Conservation (phyloP, 2,113 vertebrate species). For the Ctenodactylus gundi region DNA sequence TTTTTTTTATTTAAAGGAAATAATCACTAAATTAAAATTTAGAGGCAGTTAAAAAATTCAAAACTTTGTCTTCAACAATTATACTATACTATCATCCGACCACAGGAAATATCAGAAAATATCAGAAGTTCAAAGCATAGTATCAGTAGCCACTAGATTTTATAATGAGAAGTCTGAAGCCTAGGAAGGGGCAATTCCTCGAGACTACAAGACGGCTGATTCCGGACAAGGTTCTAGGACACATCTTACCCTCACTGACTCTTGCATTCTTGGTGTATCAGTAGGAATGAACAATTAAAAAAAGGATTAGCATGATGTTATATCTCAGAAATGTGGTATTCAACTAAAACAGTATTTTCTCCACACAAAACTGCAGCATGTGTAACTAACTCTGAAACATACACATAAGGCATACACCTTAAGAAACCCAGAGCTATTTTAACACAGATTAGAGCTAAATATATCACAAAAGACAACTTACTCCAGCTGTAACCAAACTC, state of each 20-base stretch:
- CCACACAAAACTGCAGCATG: not conserved
- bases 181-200: not conserved
- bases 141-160: not conserved
- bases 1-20: not conserved
- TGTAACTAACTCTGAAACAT: not conserved
- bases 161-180: not conserved
- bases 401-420: not conserved
- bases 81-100: not conserved
- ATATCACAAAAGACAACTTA: constrained; percentile 83
- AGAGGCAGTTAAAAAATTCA: not conserved
- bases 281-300: not conserved
- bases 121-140: not conserved
- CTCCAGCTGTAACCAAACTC: constrained; percentile 97
- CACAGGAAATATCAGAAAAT: not conserved
- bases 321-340: constrained; percentile 35
- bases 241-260: not conserved
- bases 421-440: not conserved
- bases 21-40: not conserved
- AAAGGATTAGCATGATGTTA: constrained; percentile 27
- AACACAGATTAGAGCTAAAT: constrained; percentile 4
- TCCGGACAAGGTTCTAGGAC: not conserved
- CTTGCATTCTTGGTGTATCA: no score
- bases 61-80: not conserved
- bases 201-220: no score
- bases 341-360: constrained; percentile 52